Percentiles rank a stretch among this genome's conserved stretches.
phyloP scores from a whole-genome alignment of 1,140 invertebrate genomes.

The Dicyema japonicum region DNA sequence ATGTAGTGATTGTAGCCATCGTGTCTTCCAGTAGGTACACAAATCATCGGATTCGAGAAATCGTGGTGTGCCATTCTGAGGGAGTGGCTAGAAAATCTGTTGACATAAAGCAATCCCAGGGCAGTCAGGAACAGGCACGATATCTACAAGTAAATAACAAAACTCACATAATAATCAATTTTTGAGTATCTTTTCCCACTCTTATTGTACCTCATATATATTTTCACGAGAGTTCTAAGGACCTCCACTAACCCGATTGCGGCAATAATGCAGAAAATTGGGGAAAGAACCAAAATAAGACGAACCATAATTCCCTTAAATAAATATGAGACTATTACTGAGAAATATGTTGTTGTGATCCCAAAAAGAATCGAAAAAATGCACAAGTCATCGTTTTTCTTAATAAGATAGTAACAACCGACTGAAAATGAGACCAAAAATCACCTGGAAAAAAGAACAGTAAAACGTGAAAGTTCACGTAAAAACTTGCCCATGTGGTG shows the following conservation, averaged over 20 bases:
- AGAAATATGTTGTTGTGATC: conserved; percentile 84
- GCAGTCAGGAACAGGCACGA: no score
- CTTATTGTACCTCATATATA: no score
- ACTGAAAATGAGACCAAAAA: conserved; percentile 22
- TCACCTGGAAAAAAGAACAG: conserved; percentile 51
- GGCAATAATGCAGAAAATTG: conserved; percentile 78
- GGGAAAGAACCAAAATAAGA: conserved; percentile 74
- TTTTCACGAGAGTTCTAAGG: no score
- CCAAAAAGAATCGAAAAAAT: conserved; percentile 87
- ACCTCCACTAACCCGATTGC: conserved; percentile 34
- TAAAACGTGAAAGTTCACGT: conserved; percentile 71
- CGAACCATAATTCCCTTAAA: conserved; percentile 73
- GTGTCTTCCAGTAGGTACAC: conserved; percentile 60
- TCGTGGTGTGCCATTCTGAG: conserved; percentile 98
- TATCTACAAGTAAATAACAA: conserved; percentile 2
- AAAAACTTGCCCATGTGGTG: conserved; percentile 87
- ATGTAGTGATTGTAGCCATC: conserved; percentile 76
- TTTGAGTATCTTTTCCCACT: no score
- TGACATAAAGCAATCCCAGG: no score
- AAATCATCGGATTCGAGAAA: conserved; percentile 80
- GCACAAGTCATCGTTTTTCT: conserved; percentile 60
- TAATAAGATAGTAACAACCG: conserved; percentile 76
- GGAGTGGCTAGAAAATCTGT: conserved; percentile 48
- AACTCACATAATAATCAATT: no score
- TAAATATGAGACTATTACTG: conserved; percentile 28